phyloP scores from a whole-genome alignment of 92 coral and sea anemone genomes.

The Phenganax stokvisi region DNA sequence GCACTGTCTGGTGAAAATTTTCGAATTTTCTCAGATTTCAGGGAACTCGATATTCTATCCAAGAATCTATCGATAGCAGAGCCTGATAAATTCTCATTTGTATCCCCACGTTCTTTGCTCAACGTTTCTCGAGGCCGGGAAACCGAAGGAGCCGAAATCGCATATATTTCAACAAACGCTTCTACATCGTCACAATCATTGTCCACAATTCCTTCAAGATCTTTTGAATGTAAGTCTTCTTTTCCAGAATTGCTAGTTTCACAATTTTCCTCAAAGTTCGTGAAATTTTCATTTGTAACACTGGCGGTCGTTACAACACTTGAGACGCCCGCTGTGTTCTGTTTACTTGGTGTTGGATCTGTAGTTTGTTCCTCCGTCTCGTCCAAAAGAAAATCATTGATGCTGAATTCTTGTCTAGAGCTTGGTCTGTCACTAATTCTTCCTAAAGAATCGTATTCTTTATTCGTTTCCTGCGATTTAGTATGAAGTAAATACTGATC shows the following conservation, averaged over 20 bases:
- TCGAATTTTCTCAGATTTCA: constrained; percentile 6
- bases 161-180: no score
- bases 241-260: neutral
- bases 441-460: constrained; percentile 5
- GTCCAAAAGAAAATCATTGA: constrained; percentile 25
- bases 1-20: neutral
- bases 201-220: neutral
- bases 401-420: constrained; percentile 11
- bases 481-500: neutral
- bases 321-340: neutral
- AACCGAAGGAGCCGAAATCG: no score
- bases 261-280: neutral
- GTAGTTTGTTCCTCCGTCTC: neutral
- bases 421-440: neutral
- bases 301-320: neutral
- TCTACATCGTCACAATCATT: neutral
- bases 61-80: neutral
- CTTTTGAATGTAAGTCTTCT: neutral
- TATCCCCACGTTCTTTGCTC: neutral
- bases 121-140: neutral
- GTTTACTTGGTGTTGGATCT: neutral
- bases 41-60: neutral
- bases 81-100: neutral
- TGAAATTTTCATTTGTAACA: neutral
- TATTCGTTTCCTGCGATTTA: neutral